A percentile compares a stretch with the other conserved stretches of the same genome.
phyloP scores from a whole-genome alignment of 2,888 invertebrate species.

The Philopedon plagiatum region DNA sequence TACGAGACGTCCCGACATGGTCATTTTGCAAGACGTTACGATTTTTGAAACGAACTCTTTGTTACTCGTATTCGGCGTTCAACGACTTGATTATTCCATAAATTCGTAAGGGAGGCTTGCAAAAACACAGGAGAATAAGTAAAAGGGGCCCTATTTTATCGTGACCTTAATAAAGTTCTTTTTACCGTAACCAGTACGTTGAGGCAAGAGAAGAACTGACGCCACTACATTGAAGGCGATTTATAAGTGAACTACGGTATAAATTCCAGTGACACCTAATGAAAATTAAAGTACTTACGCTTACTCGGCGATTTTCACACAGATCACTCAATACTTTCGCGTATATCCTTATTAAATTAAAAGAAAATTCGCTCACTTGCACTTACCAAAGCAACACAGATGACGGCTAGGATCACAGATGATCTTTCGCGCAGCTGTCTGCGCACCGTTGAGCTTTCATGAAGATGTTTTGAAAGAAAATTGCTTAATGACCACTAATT shows the following conservation, averaged over 20 bases:
- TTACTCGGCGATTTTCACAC: conserved; percentile 35
- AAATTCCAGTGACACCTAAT: conserved; percentile 45
- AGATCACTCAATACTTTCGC: conserved; percentile 44
- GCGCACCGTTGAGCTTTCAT: conserved; percentile 44
- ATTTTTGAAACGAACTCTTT: conserved; percentile 11
- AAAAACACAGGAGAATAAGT: not conserved
- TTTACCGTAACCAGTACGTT: conserved; percentile 41
- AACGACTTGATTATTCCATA: not conserved
- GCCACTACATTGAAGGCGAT: conserved; percentile 42
- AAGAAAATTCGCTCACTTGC: conserved; percentile 34
- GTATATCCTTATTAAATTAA: conserved; percentile 45
- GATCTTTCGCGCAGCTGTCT: conserved; percentile 40
- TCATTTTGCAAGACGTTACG: conserved; percentile 32
- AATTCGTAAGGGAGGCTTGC: not conserved
- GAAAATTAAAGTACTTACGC: conserved; percentile 42
- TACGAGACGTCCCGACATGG: conserved; percentile 41
- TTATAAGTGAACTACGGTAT: conserved; percentile 51
- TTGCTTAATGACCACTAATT: not conserved
- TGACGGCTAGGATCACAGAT: conserved; percentile 49
- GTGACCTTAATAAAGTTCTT: conserved; percentile 44
- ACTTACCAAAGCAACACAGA: conserved; percentile 50
- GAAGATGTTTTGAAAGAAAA: conserved; percentile 22
- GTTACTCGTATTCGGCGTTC: not conserved
- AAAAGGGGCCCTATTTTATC: conserved; percentile 11
- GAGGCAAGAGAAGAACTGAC: conserved; percentile 42